Evolutionary conservation across 2,797 vertebrate species (phyloP), one percentile per base, ranked within the genome.

Genomic region (Lagocephalus sceleratus): DNA sequence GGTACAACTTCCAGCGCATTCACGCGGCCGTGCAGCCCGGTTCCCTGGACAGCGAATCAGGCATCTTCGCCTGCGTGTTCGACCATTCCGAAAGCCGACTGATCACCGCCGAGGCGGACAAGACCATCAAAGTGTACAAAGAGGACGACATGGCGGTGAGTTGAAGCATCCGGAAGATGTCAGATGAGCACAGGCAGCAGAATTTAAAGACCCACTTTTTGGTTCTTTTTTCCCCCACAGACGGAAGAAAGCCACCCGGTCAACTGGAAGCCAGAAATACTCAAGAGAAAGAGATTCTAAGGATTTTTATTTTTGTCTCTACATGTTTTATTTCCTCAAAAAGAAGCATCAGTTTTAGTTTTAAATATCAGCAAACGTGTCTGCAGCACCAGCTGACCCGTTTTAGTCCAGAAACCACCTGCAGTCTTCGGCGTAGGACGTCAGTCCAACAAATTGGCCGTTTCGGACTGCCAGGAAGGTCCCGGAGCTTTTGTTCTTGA

Each of bases 221-320:
- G 7, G 5, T 75, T 46, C 45, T 41, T 5, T 73, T 90, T 12
- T 7, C 7, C 23, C 7, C 4, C 32, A 57, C 83, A 99, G 97
- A 97, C 95, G 23, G 97, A 99, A 89, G 96, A 99, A 91, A 93
- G 92, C 40, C 97, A 99, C 78, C 96, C 96, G 6, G 78, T 99
- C 89, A 99, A 92, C 87, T 98, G 97, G 97, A 99, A 99, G 84
- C 96, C 97, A 75, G 96, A 99, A 89, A 99, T 99, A 82, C 92
- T 99, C 84, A 99, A 99, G 85, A 94, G 96, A 77, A 99, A 98
- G 81, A 86, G 97, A 89, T 99, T 97, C 89, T 98, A 90, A 85
- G 42, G 42, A 11, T 44, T 44, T 17, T 44, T 20, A 20, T 48
- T 52, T 65, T 53, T 51, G 3, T 61, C 54, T 46, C 5, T 23